Base-by-base conservation (phyloP, 1,140 invertebrate genomes). In the Portunus trituberculatus region DNA sequence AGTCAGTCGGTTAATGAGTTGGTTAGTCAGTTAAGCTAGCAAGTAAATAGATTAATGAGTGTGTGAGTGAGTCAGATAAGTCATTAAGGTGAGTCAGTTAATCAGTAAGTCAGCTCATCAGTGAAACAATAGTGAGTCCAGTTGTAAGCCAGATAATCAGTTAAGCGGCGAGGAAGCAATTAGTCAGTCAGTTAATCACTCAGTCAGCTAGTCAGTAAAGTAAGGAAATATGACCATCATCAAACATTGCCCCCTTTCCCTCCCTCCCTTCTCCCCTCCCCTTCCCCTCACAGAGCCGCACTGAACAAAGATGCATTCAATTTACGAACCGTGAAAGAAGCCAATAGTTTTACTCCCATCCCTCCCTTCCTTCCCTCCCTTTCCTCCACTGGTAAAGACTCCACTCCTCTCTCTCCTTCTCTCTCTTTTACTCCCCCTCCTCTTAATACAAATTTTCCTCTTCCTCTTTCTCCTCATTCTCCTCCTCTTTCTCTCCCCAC, bases 231-330 rank as follows among this genome's bases (percentile, higher is more conserved):
- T n/a, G n/a, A 7, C 31, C 31, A 39, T 87, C 84, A 16, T 46
- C 31, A 32, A 87, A 87, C 31, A 87, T 28, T 32, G 39, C 31
- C 84, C 31, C 89, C 32, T 48, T 39, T 14, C 48, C 28, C 45
- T 25, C 48, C 29, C 29, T 45, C 48, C 89, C 32, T 28, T 29
- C 89, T 91, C 89, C 48, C 46, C 89, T 91, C 89, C 45, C 46
- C 89, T 52, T 45, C 28, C 48, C 59, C 90, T 29, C 59, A 25
- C 16, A 29, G 20, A n/a, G 25, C 32, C 31, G 16, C 90, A 28
- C 39, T 94, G 39, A 90, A 94, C 93, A 94, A 94, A 91, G 93
- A 87, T 94, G 59, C 87, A 89, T 91, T 94, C 93, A 94, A 94
- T 94, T 94, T 94, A 91, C 45, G 31, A 20, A 46, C 88, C 45